phyloP scores from a whole-genome alignment of 2,888 invertebrate species.

The Nemapogon koenigi region DNA sequence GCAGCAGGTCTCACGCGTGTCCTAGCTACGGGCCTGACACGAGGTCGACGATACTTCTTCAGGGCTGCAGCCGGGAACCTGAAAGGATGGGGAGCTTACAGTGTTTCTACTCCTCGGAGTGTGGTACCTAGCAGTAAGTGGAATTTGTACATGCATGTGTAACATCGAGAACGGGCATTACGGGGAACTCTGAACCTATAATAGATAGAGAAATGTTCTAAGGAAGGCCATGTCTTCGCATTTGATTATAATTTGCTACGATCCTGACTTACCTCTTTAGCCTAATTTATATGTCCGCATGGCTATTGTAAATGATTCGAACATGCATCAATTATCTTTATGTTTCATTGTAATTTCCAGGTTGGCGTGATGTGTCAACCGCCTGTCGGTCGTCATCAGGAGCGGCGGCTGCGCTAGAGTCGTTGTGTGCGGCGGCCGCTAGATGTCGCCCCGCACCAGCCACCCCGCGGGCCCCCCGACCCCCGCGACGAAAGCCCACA shows the following conservation, averaged over 20 bases:
- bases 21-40: slow-evolving; percentile 72
- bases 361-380: slow-evolving; percentile 85
- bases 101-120: slow-evolving; percentile 79
- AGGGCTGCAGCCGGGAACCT: slow-evolving; percentile 92
- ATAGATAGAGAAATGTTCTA: no score
- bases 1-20: slow-evolving; percentile 51
- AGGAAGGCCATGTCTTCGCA: no score
- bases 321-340: no score
- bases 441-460: slow-evolving; percentile 35
- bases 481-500: slow-evolving; percentile 84
- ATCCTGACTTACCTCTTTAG: no score
- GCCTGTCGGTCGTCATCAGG: slow-evolving; percentile 72
- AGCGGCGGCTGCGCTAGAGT: slow-evolving; percentile 70
- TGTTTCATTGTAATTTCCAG: slow-evolving; percentile 44
- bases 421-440: slow-evolving; percentile 68
- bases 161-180: no score
- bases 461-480: slow-evolving; percentile 70
- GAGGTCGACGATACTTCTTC: slow-evolving; percentile 88
- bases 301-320: no score
- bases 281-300: no score
- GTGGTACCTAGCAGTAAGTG: slow-evolving; percentile 90
- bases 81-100: slow-evolving; percentile 85
- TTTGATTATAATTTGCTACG: no score
- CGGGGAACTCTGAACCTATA: no score
- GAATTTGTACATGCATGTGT: no score